Base-by-base conservation (phyloP, 30 jellyfish, hydroid and myxozoan species). In the Pelagia noctiluca region DNA sequence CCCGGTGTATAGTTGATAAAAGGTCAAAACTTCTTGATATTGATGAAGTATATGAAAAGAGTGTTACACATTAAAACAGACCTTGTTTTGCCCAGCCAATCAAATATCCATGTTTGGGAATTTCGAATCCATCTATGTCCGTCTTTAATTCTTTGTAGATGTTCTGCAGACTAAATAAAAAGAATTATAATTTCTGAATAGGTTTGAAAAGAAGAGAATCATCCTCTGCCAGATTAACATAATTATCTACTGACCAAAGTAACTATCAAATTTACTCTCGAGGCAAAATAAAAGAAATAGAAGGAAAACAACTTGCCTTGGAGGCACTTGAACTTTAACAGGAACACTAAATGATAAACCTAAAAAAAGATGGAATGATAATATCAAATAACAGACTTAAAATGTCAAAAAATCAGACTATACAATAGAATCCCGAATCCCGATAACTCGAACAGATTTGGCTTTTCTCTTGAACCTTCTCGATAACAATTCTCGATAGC, bases 41-140 rank as follows among this genome's bases (percentile, higher is more conserved):
- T n/a, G n/a, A n/a, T n/a, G n/a, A n/a, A n/a, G n/a, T n/a, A n/a
- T n/a, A n/a, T n/a, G n/a, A n/a, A n/a, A n/a, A n/a, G n/a, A n/a
- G n/a, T n/a, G n/a, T n/a, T n/a, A n/a, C n/a, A n/a, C n/a, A n/a
- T n/a, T n/a, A n/a, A n/a, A n/a, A n/a, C n/a, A n/a, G n/a, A 89
- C 99, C 99, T 96, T 96, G 99, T 30, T 71, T 86, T 1, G 99
- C 99, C 99, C 99, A 96, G 10, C 98, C 99, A 50, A 81, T 88
- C 7, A 96, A 92, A 68, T 86, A 88, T 7, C 99, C 99, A 65
- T 96, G 99, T 26, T 62, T 52, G 35, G 99, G 99, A 0, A 42
- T 87, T 64, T 80, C 68, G 85, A 96, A 96, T 24, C 98, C 98
- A 24, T 78, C 86, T 30, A 96, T 87, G 68, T 96, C 99, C 10